Evolutionary conservation across 1,140 invertebrate species (phyloP).

Genomic region (Ceratina japonica): DNA sequence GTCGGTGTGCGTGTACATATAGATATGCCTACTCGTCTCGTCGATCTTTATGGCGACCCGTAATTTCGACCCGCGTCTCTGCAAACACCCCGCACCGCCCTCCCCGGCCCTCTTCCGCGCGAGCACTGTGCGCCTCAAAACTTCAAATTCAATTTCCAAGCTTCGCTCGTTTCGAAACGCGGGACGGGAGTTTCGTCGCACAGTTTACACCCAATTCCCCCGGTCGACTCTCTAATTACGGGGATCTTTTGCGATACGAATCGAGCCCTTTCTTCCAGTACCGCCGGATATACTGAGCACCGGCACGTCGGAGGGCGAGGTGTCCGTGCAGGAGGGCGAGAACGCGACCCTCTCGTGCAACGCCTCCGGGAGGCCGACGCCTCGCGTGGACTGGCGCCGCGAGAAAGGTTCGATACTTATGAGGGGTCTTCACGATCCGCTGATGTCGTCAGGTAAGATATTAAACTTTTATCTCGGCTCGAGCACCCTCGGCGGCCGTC

Average conservation of each 20-base stretch:
- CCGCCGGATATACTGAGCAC: conserved; percentile 83
- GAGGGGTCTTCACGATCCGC: conserved; percentile 68
- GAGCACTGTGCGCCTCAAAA: background rate
- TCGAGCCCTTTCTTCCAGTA: conserved; percentile 78
- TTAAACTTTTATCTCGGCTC: conserved; percentile 35
- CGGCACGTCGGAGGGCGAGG: conserved; percentile 82
- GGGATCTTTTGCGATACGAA: background rate
- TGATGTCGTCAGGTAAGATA: conserved; percentile 66
- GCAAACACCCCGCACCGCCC: background rate
- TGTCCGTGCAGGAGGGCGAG: conserved; percentile 83
- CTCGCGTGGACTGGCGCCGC: conserved; percentile 80
- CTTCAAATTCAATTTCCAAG: background rate
- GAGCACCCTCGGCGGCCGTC: conserved; percentile 27
- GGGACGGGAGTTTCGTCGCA: background rate
- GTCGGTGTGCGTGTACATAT: background rate
- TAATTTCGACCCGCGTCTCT: background rate
- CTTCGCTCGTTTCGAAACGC: background rate
- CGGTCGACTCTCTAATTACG: background rate
- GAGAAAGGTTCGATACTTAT: conserved; percentile 75
- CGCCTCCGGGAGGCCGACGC: conserved; percentile 82
- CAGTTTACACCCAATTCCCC: background rate
- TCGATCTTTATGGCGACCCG: conserved; percentile 34
- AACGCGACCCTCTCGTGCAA: conserved; percentile 85
- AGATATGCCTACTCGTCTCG: no score
- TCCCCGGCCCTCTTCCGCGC: no score